These are phyloP conservation scores for Ptychochromis oligacanthus DNA, from an alignment of 2,113 vertebrate genomes.

Conservation along the genomic window DNA sequence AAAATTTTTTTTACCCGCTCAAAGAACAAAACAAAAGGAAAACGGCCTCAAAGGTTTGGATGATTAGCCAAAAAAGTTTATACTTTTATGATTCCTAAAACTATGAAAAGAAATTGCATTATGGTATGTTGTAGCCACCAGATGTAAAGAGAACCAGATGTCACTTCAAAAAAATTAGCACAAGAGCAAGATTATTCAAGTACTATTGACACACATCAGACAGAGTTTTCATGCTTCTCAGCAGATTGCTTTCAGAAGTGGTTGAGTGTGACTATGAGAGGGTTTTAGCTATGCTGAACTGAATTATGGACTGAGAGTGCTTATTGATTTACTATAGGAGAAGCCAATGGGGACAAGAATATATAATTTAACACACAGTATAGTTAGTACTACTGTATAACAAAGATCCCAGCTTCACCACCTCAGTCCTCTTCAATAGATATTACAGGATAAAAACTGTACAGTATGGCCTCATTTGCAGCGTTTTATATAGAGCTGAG, in stretches of 20 bases:
- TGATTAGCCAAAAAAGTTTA: background rate
- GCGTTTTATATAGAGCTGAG: conserved; percentile 61
- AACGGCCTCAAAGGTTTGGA: background rate
- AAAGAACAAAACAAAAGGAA: background rate
- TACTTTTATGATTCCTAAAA: background rate
- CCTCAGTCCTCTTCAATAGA: conserved; percentile 21
- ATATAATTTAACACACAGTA: conserved; percentile 20
- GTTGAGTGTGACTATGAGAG: background rate
- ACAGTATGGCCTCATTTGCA: conserved; percentile 67
- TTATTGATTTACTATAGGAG: conserved; percentile 47
- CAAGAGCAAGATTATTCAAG: background rate
- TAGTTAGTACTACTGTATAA: conserved; percentile 13
- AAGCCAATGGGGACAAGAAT: conserved; percentile 26
- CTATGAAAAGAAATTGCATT: background rate
- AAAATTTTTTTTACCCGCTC: background rate
- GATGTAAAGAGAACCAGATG: background rate
- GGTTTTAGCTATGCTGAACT: conserved; percentile 37
- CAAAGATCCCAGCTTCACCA: background rate
- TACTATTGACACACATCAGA: background rate
- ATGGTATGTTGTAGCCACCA: background rate
- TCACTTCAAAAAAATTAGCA: background rate
- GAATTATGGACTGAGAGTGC: conserved; percentile 30
- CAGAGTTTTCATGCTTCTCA: conserved; percentile 4
- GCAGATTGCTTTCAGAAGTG: background rate
- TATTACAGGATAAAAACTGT: conserved; percentile 7